phyloP scores from a whole-genome alignment of 2,888 invertebrate genomes.

The Malacosoma neustria region DNA sequence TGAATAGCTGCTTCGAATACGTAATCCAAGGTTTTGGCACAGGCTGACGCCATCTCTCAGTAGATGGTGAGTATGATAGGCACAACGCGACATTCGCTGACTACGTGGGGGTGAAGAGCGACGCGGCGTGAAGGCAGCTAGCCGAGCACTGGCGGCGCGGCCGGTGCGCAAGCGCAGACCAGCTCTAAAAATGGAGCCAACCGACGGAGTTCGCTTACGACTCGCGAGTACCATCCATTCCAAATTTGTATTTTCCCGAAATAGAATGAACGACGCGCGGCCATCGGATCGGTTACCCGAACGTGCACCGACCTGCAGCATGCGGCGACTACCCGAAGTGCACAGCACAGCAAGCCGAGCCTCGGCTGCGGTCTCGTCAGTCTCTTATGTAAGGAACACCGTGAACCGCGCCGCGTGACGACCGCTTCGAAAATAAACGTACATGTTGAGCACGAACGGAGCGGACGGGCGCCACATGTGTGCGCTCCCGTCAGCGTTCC shows the following conservation, averaged over 20 bases:
- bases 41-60: slow-evolving; percentile 36
- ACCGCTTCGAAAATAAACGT: slow-evolving; percentile 69
- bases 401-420: slow-evolving; percentile 68
- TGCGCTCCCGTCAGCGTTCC: slow-evolving; percentile 57
- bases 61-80: slow-evolving; percentile 23
- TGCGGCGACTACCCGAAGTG: slow-evolving; percentile 41
- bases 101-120: slow-evolving; percentile 46
- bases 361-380: slow-evolving; percentile 30
- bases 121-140: slow-evolving; percentile 65
- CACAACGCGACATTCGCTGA: slow-evolving; percentile 21
- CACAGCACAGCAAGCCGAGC: slow-evolving; percentile 25
- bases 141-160: slow-evolving; percentile 61
- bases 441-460: slow-evolving; percentile 44
- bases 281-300: slow-evolving; percentile 71
- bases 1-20: slow-evolving; percentile 16
- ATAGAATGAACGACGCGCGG: slow-evolving; percentile 75
- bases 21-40: neutral
- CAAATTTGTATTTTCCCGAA: slow-evolving; percentile 91
- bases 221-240: slow-evolving; percentile 75
- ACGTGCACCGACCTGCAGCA: slow-evolving; percentile 67
- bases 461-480: slow-evolving; percentile 66
- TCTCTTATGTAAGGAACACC: slow-evolving; percentile 59
- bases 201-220: slow-evolving; percentile 69
- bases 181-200: slow-evolving; percentile 74
- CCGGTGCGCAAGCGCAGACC: slow-evolving; percentile 70